Evolutionary conservation across 2,113 vertebrate species (phyloP).

Genomic region (Brevimyrus niger): DNA sequence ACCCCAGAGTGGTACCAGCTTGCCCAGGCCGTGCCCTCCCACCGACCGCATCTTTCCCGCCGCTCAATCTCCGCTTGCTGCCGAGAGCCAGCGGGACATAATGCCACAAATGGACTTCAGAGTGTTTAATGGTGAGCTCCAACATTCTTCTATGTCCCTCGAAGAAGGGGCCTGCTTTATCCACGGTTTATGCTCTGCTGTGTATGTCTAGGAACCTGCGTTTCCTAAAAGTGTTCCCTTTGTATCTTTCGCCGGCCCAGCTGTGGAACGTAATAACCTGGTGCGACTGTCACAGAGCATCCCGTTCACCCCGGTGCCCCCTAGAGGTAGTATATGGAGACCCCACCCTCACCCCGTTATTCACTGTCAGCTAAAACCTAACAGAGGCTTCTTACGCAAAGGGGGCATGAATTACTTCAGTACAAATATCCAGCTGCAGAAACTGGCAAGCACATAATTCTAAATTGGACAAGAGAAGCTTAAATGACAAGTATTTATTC

Average conservation of each 20-base stretch:
- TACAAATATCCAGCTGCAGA: background rate
- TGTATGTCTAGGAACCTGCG: background rate
- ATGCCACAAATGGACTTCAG: constrained; percentile 81
- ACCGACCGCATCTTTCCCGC: constrained; percentile 79
- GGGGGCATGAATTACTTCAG: background rate
- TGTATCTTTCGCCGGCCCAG: constrained; percentile 44
- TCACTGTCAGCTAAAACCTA: background rate
- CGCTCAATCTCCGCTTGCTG: constrained; percentile 73
- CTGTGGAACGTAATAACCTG: constrained; percentile 97
- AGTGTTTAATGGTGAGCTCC: constrained; percentile 92
- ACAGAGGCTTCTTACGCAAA: background rate
- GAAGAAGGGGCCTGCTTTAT: background rate
- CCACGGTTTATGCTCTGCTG: background rate
- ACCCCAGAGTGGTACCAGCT: constrained; percentile 68
- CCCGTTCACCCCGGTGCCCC: constrained; percentile 93
- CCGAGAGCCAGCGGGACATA: constrained; percentile 57
- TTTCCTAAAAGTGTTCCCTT: background rate
- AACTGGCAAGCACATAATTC: background rate
- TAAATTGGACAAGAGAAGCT: background rate
- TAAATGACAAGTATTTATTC: background rate
- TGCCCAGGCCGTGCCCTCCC: constrained; percentile 69
- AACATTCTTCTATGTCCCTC: background rate
- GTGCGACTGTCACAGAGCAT: constrained; percentile 97
- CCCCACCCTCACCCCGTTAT: background rate
- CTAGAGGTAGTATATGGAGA: constrained; percentile 71